Conservation (phyloP, 2,797 vertebrate species). For the Girardinus metallicus region DNA sequence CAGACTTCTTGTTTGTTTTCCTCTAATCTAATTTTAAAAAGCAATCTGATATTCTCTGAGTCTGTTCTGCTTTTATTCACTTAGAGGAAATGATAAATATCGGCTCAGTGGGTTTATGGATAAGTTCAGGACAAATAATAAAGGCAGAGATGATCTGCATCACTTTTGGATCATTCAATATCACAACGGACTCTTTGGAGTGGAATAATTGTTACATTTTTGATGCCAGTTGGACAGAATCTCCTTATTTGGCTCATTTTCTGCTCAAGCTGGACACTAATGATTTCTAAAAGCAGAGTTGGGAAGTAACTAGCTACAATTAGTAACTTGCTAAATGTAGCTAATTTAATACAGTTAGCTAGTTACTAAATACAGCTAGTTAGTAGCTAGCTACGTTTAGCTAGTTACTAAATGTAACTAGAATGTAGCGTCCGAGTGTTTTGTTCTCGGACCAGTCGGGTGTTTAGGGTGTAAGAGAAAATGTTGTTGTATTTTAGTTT, state of each 20-base stretch:
- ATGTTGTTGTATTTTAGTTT: too few relatives aligned
- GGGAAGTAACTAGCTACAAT: too few relatives aligned
- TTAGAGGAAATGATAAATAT: not conserved
- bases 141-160: not conserved
- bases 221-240: not conserved
- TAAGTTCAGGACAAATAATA: not conserved
- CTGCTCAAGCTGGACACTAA: not conserved
- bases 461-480: too few relatives aligned
- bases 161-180: not conserved
- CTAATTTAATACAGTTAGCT: too few relatives aligned
- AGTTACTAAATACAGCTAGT: too few relatives aligned
- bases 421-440: too few relatives aligned
- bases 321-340: too few relatives aligned
- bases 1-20: slow-evolving; percentile 11
- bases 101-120: not conserved
- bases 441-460: too few relatives aligned
- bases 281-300: not conserved
- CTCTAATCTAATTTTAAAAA: slow-evolving; percentile 7
- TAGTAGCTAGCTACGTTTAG: too few relatives aligned
- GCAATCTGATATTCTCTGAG: not conserved
- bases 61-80: slow-evolving; percentile 3
- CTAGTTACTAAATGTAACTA: too few relatives aligned
- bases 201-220: not conserved
- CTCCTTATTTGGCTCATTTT: too few relatives aligned
- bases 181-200: not conserved